These are phyloP conservation scores for Pandemis cinnamomeana DNA, from an alignment of 2,888 invertebrate genomes.

Conservation along the genomic window DNA sequence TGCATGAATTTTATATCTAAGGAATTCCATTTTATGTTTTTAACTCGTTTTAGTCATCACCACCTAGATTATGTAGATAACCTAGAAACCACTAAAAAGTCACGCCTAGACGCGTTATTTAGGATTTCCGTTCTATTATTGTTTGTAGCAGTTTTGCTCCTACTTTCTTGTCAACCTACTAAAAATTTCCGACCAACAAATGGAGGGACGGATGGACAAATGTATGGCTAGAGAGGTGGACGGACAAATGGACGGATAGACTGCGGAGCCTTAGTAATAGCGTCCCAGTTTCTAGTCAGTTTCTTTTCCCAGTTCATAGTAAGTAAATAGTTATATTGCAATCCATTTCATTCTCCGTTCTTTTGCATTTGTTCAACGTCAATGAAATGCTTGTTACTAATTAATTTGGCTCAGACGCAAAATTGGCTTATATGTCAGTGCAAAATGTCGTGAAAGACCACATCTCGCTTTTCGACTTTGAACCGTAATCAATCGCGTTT, in stretches of 20 bases:
- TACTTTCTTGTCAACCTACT: too few relatives aligned
- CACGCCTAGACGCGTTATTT: not conserved
- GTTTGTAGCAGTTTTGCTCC: too few relatives aligned
- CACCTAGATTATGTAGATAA: not conserved
- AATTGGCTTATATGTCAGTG: slow-evolving; percentile 67
- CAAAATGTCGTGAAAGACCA: slow-evolving; percentile 28
- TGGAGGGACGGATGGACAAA: too few relatives aligned
- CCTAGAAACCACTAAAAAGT: not conserved
- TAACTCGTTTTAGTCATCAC: slow-evolving; percentile 8
- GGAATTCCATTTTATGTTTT: slow-evolving; percentile 7
- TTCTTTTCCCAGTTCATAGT: too few relatives aligned
- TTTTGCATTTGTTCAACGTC: slow-evolving; percentile 44
- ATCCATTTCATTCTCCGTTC: not conserved
- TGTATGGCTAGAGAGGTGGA: too few relatives aligned
- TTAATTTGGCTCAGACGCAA: slow-evolving; percentile 69
- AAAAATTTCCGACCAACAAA: too few relatives aligned
- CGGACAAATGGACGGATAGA: too few relatives aligned
- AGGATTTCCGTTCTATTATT: too few relatives aligned
- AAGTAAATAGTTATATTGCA: not conserved
- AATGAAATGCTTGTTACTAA: slow-evolving; percentile 66
- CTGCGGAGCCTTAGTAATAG: too few relatives aligned
- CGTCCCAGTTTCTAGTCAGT: too few relatives aligned
- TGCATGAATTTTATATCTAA: slow-evolving; percentile 2
- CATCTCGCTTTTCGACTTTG: slow-evolving; percentile 2
- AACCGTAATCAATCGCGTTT: slow-evolving; percentile 20